Evolutionary conservation across 2,113 vertebrate species (phyloP).

Genomic region (Leptodactylus fuscus): DNA sequence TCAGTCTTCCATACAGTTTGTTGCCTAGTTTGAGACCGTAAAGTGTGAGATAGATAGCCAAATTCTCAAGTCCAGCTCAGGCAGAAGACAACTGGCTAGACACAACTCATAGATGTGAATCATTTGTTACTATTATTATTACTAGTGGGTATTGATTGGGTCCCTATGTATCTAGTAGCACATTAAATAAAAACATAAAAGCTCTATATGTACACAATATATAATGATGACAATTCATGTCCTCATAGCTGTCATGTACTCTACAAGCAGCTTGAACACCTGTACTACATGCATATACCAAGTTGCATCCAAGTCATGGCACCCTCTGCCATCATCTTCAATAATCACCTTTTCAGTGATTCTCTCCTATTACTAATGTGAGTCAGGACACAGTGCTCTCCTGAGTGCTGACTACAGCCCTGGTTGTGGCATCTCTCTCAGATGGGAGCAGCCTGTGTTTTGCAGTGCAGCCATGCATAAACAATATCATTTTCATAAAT

Average conservation of each 20-base stretch:
- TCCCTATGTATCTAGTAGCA: no score
- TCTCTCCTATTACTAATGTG: neutral
- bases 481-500: conserved; percentile 96
- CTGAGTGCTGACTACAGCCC: conserved; percentile 75
- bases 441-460: conserved; percentile 83
- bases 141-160: no score
- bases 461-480: conserved; percentile 92
- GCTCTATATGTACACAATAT: no score
- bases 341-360: neutral
- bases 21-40: no score
- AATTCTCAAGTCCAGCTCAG: no score
- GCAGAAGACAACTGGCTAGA: no score
- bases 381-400: neutral
- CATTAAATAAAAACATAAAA: no score
- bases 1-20: no score
- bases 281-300: neutral
- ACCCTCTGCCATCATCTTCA: neutral
- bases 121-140: no score
- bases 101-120: no score
- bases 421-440: conserved; percentile 80
- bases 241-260: neutral
- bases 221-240: neutral
- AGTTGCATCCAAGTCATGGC: neutral
- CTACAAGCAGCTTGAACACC: neutral
- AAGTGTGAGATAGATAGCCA: no score